Evolutionary conservation across 2,113 vertebrate species (phyloP).

Genomic region (Saccopteryx bilineata): DNA sequence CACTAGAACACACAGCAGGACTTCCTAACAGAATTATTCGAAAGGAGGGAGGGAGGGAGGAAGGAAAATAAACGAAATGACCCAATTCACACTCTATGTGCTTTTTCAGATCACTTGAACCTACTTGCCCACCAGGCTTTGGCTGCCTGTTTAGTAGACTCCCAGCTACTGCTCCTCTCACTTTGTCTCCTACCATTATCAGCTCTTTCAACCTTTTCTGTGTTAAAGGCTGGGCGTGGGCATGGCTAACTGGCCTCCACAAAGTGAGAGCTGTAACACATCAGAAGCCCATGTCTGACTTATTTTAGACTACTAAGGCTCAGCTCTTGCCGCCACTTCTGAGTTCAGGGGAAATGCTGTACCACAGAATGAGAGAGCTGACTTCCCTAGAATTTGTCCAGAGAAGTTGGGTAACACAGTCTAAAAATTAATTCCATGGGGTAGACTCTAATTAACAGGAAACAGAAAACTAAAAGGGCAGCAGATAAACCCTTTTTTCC

Average conservation of each 20-base stretch:
- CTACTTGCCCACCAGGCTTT: neutral
- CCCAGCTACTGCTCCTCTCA: neutral
- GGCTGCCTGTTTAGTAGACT: neutral
- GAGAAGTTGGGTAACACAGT: neutral
- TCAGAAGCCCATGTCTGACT: neutral
- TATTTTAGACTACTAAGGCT: neutral
- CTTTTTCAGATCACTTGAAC: neutral
- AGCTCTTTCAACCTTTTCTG: neutral
- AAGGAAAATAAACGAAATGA: neutral
- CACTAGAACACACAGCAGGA: neutral
- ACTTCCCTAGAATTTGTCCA: neutral
- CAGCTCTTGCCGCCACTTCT: neutral
- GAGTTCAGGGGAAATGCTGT: neutral
- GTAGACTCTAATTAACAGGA: neutral
- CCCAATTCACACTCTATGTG: neutral
- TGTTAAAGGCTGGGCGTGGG: neutral
- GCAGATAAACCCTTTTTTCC: neutral
- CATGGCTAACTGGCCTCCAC: neutral
- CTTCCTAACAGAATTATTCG: constrained; percentile 19
- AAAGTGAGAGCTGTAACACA: neutral
- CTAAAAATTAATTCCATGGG: neutral
- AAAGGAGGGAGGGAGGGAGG: neutral
- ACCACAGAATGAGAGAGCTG: neutral
- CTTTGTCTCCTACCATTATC: neutral
- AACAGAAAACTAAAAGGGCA: neutral